Evolutionary conservation across 2,113 vertebrate genomes (phyloP), one percentile per base, ranked within the genome.

Genomic region (Apaloderma vittatum): DNA sequence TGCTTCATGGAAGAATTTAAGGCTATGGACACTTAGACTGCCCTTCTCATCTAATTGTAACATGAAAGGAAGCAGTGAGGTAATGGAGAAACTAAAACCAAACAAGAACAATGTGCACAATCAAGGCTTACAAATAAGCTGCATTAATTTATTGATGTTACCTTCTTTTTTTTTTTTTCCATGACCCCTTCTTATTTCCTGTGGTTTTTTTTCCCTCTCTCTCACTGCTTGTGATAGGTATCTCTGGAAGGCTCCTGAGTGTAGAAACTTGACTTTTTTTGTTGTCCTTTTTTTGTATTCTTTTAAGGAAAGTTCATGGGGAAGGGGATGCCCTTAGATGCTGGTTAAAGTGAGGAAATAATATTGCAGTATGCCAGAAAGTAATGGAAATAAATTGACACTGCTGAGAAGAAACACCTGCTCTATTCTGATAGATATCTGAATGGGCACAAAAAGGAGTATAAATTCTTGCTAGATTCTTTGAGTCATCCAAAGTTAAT

Each of bases 51-150:
- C 46, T 68, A n/a, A 85, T 54, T 30, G 15, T 73, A 66, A 62
- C 76, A 54, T n/a, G 19, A 73, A 95, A 92, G 93, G 72, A 93
- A 94, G 51, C n/a, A 32, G 63, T 24, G 76, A 94, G 72, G 72
- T 92, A 83, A 94, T 84, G 82, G 83, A 80, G 85, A 89, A 96
- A 91, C 68, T 83, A 22, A 91, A 89, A 84, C 2, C 63, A 73
- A 75, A 74, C 17, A 71, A 79, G 66, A 86, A 23, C 32, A 66
- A 6, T 8, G 15, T 54, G 83, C 51, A 66, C 72, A 90, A 71
- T 91, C 46, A 80, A 80, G 67, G 52, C 17, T 77, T 77, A 20
- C 27, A 86, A 84, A 67, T 92, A 58, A 92, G 21, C 36, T 8
- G 1, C 18, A 15, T 57, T 88, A 52, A 83, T 76, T 96, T 91